Evolutionary conservation across 1,140 invertebrate species (phyloP), one percentile per base, ranked within the genome.

Genomic region (Neodiprion virginianus): DNA sequence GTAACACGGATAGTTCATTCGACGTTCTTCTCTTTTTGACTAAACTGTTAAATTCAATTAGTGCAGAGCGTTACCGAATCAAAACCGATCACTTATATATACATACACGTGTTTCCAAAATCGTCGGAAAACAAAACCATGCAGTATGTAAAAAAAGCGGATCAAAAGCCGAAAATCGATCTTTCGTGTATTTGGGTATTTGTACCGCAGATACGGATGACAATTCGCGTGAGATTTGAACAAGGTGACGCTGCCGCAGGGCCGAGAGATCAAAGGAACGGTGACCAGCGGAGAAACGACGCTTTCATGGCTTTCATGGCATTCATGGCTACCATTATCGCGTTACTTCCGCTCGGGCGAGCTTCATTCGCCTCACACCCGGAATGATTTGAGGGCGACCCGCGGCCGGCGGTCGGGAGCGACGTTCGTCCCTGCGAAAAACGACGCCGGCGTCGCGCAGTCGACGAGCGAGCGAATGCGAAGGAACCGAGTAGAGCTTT

Each of bases 341-440:
- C 53, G 53, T 61, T 61, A 61, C 53, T 61, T 61, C 53, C 53
- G 53, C 53, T 61, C n/a, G 53, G 53, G 8, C n/a, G 53, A 61
- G 53, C n/a, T 17, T 61, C 53, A 17, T 61, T 61, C 53, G 53
- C 53, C 53, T 61, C 53, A 61, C 53, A 61, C 53, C 53, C 53
- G 11, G 11, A 8, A 61, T 61, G 53, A 61, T 61, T 61, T 61
- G 53, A 61, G 53, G 53, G 53, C 53, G 53, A 61, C 53, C 53
- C n/a, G 53, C 53, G 53, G 53, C 53, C 53, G 53, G 53, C n/a
- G 28, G 28, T 40, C 28, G 28, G 28, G 28, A 3, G 28, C 28
- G 28, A 5, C 28, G 5, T 40, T 5, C 28, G 28, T 40, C 5
- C 28, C 28, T 40, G 28, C 28, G 28, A 40, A 40, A 5, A 40